These are phyloP conservation scores for Myripristis murdjan DNA, from an alignment of 2,797 vertebrate genomes.

Conservation along the genomic window DNA sequence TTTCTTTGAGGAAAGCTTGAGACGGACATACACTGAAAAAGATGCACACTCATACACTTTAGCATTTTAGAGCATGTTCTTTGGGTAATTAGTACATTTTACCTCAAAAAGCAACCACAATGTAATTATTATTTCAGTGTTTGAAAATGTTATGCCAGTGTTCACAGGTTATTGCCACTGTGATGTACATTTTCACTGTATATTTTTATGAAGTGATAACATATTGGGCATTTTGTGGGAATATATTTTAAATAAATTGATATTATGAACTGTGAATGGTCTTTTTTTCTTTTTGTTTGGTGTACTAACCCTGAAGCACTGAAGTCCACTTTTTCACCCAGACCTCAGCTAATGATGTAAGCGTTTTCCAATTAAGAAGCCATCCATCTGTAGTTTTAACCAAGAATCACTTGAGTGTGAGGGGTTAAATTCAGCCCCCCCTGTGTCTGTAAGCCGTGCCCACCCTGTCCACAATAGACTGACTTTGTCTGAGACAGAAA, in stretches of 20 bases:
- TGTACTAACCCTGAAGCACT: background rate
- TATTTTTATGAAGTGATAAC: background rate
- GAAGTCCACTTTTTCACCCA: background rate
- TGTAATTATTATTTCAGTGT: too few species aligned
- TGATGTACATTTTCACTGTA: background rate
- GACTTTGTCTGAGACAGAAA: constrained; percentile 80
- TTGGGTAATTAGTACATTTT: background rate
- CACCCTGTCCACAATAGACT: constrained; percentile 69
- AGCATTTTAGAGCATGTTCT: background rate
- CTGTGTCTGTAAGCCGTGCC: constrained; percentile 58
- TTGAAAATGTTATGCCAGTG: too few species aligned
- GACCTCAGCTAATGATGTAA: constrained; percentile 25
- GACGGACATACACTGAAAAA: constrained; percentile 9
- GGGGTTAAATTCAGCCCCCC: constrained; percentile 59
- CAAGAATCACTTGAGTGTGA: constrained; percentile 49
- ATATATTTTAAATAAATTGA: constrained; percentile 42
- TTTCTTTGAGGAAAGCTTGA: constrained; percentile 8
- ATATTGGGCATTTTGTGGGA: background rate
- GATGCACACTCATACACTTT: constrained; percentile 48
- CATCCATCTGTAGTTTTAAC: constrained; percentile 10
- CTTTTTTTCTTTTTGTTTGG: background rate
- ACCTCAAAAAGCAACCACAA: background rate
- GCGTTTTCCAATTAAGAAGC: constrained; percentile 48
- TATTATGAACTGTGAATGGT: constrained; percentile 27
- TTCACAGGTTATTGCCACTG: background rate